Evolutionary conservation across 1,140 invertebrate genomes (phyloP).

Genomic region (Contarinia nasturtii): DNA sequence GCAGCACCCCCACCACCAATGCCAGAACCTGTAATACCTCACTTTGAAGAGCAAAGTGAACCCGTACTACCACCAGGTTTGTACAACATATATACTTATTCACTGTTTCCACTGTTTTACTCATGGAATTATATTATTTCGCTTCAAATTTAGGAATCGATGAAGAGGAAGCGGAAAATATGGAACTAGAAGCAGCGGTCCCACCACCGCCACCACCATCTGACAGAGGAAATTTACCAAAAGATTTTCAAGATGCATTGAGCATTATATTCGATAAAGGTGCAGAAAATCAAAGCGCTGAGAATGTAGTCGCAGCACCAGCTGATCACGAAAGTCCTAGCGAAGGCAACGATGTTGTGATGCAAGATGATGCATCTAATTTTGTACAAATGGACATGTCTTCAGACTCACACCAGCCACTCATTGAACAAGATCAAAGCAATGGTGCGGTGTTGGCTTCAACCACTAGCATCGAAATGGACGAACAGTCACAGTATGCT

Average conservation of each 20-base stretch:
- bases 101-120: too few species aligned
- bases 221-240: constrained; percentile 25
- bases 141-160: constrained; percentile 14
- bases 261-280: constrained; percentile 39
- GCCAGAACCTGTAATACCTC: neutral
- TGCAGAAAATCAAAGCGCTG: neutral
- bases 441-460: too few species aligned
- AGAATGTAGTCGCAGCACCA: neutral
- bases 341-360: neutral
- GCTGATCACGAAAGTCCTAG: neutral
- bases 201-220: constrained; percentile 6
- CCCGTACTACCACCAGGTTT: constrained; percentile 1
- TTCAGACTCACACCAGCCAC: neutral
- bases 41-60: neutral
- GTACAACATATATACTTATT: neutral
- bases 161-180: constrained; percentile 14
- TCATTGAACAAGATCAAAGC: neutral
- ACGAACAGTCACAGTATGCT: too few species aligned
- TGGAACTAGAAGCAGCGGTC: constrained; percentile 9
- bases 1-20: constrained; percentile 19
- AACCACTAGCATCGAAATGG: too few species aligned
- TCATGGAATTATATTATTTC: too few species aligned
- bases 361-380: neutral
- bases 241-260: constrained; percentile 47
- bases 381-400: neutral